Evolutionary conservation across 2,113 vertebrate species (phyloP).

Genomic region (Chaetodon auriga): DNA sequence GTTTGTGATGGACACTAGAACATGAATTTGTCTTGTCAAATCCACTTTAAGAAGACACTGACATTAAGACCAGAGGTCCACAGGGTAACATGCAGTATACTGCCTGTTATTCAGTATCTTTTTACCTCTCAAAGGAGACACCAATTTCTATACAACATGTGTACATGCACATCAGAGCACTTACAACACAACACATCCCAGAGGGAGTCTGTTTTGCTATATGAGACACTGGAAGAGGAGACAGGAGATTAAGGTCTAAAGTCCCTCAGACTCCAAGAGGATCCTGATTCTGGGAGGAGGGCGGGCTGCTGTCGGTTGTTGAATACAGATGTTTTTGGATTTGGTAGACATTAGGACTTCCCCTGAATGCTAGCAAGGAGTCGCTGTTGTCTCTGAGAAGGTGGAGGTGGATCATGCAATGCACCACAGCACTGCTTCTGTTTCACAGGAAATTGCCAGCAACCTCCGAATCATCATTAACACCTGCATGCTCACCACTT

Average conservation of each 20-base stretch:
- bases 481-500: no score
- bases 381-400: neutral
- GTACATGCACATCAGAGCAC: neutral
- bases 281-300: conserved; percentile 24
- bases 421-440: neutral
- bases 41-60: neutral
- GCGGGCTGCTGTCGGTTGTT: neutral
- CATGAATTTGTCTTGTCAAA: neutral
- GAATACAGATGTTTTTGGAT: conserved; percentile 29
- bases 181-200: conserved; percentile 9
- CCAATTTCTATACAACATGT: neutral
- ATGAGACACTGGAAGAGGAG: conserved; percentile 42
- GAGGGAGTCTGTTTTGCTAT: conserved; percentile 25
- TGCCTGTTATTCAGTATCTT: neutral
- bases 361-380: conserved; percentile 4
- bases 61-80: neutral
- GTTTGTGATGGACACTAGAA: neutral
- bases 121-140: neutral
- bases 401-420: neutral
- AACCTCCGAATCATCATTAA: no score
- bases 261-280: conserved; percentile 57
- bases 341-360: neutral
- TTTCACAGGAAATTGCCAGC: neutral
- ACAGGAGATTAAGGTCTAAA: conserved; percentile 63
- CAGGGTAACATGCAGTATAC: no score